These are phyloP conservation scores for Hemicordylus capensis DNA, from an alignment of 2,113 vertebrate genomes.

Conservation along the genomic window DNA sequence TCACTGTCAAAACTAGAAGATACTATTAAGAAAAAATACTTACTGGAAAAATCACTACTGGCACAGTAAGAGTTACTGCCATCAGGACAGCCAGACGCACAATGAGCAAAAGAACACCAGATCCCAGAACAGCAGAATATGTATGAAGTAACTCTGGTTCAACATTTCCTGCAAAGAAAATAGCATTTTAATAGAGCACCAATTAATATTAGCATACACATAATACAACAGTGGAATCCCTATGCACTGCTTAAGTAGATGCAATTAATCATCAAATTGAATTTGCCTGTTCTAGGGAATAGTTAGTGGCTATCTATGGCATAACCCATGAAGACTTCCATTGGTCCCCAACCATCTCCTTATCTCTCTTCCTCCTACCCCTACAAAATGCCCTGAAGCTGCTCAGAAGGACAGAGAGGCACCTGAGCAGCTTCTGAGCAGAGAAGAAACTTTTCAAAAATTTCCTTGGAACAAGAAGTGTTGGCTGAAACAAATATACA, in stretches of 20 bases:
- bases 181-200: slow-evolving; percentile 4
- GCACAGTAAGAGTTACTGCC: slow-evolving; percentile 95
- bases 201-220: not conserved
- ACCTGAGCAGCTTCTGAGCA: too few relatives aligned
- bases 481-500: not conserved
- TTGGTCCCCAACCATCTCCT: too few relatives aligned
- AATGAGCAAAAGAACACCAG: slow-evolving; percentile 88
- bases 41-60: slow-evolving; percentile 97
- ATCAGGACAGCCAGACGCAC: slow-evolving; percentile 93
- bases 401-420: too few relatives aligned
- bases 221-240: not conserved
- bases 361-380: too few relatives aligned
- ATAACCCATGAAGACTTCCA: too few relatives aligned
- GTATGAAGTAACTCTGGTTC: slow-evolving; percentile 94
- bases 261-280: not conserved
- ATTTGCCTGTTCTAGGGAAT: not conserved
- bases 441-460: too few relatives aligned
- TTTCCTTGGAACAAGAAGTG: too few relatives aligned
- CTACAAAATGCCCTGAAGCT: too few relatives aligned
- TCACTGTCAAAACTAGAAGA: not conserved
- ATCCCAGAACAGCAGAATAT: slow-evolving; percentile 82
- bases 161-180: slow-evolving; percentile 77
- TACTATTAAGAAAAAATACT: slow-evolving; percentile 60
- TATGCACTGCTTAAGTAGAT: not conserved
- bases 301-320: not conserved